phyloP scores from a whole-genome alignment of 2,888 invertebrate genomes.

The Orgyia antiqua region DNA sequence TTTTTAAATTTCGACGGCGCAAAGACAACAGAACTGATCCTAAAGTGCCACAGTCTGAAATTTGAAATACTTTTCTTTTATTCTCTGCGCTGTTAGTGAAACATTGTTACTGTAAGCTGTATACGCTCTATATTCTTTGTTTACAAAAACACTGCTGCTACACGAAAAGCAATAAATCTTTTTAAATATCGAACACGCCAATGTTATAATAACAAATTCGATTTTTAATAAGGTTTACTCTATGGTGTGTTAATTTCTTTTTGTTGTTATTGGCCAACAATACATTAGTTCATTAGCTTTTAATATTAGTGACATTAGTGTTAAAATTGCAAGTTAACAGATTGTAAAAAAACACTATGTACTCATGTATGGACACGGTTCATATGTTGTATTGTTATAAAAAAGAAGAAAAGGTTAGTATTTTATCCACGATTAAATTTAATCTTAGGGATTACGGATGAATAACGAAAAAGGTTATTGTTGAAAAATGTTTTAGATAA shows the following conservation, averaged over 20 bases:
- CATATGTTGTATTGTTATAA: constrained; percentile 75
- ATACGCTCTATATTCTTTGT: constrained; percentile 25
- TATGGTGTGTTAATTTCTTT: constrained; percentile 32
- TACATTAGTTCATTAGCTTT: constrained; percentile 64
- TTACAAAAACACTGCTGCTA: constrained; percentile 26
- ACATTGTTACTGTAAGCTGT: too few species aligned
- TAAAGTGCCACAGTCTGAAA: constrained; percentile 55
- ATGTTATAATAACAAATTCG: constrained; percentile 29
- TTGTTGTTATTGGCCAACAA: constrained; percentile 46
- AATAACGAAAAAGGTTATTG: constrained; percentile 71
- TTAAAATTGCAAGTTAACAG: constrained; percentile 63
- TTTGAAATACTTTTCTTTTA: constrained; percentile 39
- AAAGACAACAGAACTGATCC: constrained; percentile 58
- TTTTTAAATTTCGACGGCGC: constrained; percentile 31
- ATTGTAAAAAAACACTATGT: constrained; percentile 44
- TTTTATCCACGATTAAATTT: constrained; percentile 70
- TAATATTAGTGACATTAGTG: constrained; percentile 77
- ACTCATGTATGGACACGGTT: constrained; percentile 59
- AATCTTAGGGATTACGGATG: constrained; percentile 64
- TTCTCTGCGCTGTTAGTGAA: constrained; percentile 31
- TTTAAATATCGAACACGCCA: constrained; percentile 15
- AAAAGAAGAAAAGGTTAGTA: constrained; percentile 60
- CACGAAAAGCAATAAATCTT: constrained; percentile 25
- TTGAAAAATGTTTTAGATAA: constrained; percentile 76
- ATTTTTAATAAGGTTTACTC: constrained; percentile 5